Evolutionary conservation across 2,888 invertebrate genomes (phyloP).

Genomic region (Trachelus iudaicus): DNA sequence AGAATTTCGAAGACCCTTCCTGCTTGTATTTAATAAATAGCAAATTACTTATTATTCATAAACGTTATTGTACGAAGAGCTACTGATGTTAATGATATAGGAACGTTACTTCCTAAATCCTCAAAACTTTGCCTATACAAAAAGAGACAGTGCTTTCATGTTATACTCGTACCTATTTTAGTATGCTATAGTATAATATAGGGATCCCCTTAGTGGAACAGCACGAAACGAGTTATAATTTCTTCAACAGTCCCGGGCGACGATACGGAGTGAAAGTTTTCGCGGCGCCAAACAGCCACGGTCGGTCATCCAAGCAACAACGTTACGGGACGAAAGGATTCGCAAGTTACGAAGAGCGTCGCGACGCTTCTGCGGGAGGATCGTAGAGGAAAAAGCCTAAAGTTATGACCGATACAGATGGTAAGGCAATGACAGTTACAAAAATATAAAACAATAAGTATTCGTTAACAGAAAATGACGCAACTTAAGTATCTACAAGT

Average conservation of each 20-base stretch:
- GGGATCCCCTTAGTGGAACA: neutral
- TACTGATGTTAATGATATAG: neutral
- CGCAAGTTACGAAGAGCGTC: neutral
- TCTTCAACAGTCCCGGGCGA: neutral
- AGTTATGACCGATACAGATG: constrained; percentile 58
- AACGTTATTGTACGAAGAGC: neutral
- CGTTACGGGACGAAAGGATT: neutral
- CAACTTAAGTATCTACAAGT: neutral
- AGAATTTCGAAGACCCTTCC: neutral
- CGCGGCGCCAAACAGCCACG: neutral
- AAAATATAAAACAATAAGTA: neutral
- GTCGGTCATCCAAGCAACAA: neutral
- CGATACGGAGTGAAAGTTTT: constrained; percentile 14
- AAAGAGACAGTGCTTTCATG: neutral
- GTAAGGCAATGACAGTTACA: constrained; percentile 31
- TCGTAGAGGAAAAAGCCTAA: constrained; percentile 21
- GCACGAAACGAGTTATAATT: neutral
- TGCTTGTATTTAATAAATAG: neutral
- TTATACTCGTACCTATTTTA: neutral
- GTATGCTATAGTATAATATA: neutral
- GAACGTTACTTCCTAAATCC: neutral
- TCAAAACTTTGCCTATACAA: neutral
- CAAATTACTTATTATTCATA: neutral
- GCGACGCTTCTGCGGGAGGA: neutral
- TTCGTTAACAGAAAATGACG: neutral